Conservation (phyloP, 1,140 invertebrate species). For the Oncopeltus fasciatus region DNA sequence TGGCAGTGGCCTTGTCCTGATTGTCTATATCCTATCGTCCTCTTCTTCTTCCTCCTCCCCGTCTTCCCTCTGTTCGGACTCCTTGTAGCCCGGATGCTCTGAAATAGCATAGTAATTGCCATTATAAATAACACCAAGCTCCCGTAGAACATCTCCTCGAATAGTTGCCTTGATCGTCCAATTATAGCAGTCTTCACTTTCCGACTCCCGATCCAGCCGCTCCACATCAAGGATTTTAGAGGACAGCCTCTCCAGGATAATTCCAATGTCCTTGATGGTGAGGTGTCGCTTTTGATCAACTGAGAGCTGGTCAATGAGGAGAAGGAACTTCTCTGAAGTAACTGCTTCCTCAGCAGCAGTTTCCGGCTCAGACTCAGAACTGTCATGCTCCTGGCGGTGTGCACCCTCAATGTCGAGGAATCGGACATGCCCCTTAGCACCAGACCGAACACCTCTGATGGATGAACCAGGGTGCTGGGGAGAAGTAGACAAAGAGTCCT, state of each 20-base stretch:
- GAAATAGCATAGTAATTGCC: conserved; percentile 89
- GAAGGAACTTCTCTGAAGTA: conserved; percentile 78
- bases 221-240: conserved; percentile 89
- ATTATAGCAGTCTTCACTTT: conserved; percentile 82
- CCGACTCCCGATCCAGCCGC: conserved; percentile 72
- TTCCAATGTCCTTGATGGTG: conserved; percentile 86
- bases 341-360: conserved; percentile 76
- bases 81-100: conserved; percentile 81
- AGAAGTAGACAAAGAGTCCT: conserved; percentile 57
- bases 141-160: conserved; percentile 70
- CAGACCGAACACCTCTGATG: conserved; percentile 17
- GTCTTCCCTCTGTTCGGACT: conserved; percentile 66
- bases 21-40: conserved; percentile 20
- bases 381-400: conserved; percentile 50
- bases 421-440: conserved; percentile 45
- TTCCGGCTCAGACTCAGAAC: conserved; percentile 82
- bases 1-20: conserved; percentile 10
- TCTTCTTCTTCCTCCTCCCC: conserved; percentile 46
- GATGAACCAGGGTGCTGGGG: conserved; percentile 33
- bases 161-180: conserved; percentile 90
- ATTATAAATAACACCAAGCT: conserved; percentile 86
- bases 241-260: conserved; percentile 78
- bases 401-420: conserved; percentile 56
- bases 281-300: conserved; percentile 80
- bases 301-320: conserved; percentile 81